Evolutionary conservation across 1,140 invertebrate species (phyloP), one percentile per base, ranked within the genome.

Genomic region (Eufriesea mexicana): DNA sequence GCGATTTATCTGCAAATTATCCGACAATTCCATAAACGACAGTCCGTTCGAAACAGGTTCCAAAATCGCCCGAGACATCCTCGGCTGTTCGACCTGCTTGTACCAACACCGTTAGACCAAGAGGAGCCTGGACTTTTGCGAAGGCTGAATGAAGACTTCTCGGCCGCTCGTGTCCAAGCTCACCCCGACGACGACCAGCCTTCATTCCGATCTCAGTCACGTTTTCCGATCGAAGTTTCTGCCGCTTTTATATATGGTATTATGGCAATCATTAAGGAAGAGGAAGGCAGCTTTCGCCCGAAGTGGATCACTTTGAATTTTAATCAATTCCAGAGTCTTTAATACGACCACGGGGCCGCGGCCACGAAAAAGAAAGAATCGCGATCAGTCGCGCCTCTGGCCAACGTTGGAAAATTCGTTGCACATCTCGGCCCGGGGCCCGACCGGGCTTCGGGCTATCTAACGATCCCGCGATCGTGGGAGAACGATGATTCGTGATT

Each of bases 281-380:
- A 42, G 23, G 71, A 57, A 25, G 55, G 45, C 78, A 78, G 57
- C 67, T 81, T 82, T 82, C 74, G 47, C 70, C 55, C 57, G 35
- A 88, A 85, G 83, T 85, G 86, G 83, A 87, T 88, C 86, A 73
- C 78, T 77, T 80, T 88, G 86, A 88, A 88, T 88, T 57, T 88
- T 88, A 88, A 88, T 88, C 83, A 70, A 47, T 51, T 64, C 62
- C 20, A 45, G 25, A 45, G 61, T 80, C 59, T 59, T 61, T 64
- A 75, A 74, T 75, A 75, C 42, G 42, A 51, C n/a, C 47, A 42
- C 16, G 55, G 16, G 25, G 51, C 18, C 66, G 57, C 42, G 57
- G 59, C 16, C 9, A 20, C 10, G 16, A 28, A 25, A 62, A 49
- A 71, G 28, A 28, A 51, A 16, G 72, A 67, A 76, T 35, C 42